phyloP scores from a whole-genome alignment of 30 jellyfish, hydroid and myxozoan genomes.

The Turritopsis rubra region DNA sequence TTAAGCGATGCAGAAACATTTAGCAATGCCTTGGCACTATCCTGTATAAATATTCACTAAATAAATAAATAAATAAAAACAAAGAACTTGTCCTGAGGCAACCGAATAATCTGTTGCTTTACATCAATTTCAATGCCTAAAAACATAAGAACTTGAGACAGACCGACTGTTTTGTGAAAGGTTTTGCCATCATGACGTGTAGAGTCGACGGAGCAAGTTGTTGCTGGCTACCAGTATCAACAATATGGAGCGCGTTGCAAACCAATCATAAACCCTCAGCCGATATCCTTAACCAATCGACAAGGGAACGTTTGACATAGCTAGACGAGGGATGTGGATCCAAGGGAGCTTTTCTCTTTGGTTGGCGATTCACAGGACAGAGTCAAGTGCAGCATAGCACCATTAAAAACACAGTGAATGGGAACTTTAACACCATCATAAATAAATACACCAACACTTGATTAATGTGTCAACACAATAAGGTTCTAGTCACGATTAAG shows the following conservation, averaged over 20 bases:
- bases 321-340: neutral
- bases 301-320: neutral
- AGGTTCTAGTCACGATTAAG: too few relatives aligned
- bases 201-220: too few relatives aligned
- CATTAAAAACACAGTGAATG: too few relatives aligned
- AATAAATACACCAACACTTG: too few relatives aligned
- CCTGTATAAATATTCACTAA: neutral
- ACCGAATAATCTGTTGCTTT: constrained; percentile 5
- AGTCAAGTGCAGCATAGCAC: too few relatives aligned
- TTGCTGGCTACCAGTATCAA: neutral
- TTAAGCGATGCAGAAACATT: too few relatives aligned
- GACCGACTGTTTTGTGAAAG: too few relatives aligned
- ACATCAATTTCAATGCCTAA: neutral
- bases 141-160: neutral
- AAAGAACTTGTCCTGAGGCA: constrained; percentile 2
- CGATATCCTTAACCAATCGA: neutral
- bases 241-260: neutral
- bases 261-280: neutral
- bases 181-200: too few relatives aligned
- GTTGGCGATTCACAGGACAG: neutral
- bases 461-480: too few relatives aligned
- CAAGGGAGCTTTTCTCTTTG: neutral
- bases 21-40: neutral
- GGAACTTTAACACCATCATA: too few relatives aligned
- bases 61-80: neutral